Base-by-base conservation (phyloP, 2,888 invertebrate genomes). In the Nebria salina region DNA sequence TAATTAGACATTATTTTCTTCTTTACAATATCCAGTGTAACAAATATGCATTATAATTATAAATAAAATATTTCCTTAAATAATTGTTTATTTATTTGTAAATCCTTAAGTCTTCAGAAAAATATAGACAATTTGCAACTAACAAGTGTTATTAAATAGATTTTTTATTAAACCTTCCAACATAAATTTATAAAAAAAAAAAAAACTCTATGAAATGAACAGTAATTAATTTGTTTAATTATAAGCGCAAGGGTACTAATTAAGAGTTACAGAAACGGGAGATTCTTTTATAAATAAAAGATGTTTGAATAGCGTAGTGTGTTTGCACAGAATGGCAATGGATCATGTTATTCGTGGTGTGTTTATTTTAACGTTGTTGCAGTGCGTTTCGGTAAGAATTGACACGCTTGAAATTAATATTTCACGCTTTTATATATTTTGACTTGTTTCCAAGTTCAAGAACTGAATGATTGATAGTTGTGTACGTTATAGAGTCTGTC, bases 21-120 rank as follows among this genome's bases (percentile, higher is more conserved):
- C 13, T 73, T 75, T 70, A 74, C 65, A 65, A 73, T 78, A 78
- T 78, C 78, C 78, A 78, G 78, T 78, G 78, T 78, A 78, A 78
- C 74, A 73, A 11, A 26, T 74, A 26, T 26, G 34, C 25, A 26
- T n/a, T 68, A 15, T 25, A 68, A 68, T n/a, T 11, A 43, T 43
- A 43, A 11, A 54, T 54, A 54, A 54, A 54, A 54, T 54, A 13
- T 54, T 54, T 34, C 34, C 34, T 54, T 54, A 54, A 54, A 13
- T 54, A 54, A 54, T 54, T 54, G 54, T 54, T 54, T 6, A 54
- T 54, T 54, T 13, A 54, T 54, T 54, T 54, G 8, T 54, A 54
- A 54, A 54, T 13, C 54, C 54, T 54, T 54, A 54, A 54, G 54
- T 54, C 54, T 34, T 34, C 34, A 54, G 54, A 54, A 5, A 13